phyloP scores from a whole-genome alignment of 2,888 invertebrate species.

The Cataglyphis livida region DNA sequence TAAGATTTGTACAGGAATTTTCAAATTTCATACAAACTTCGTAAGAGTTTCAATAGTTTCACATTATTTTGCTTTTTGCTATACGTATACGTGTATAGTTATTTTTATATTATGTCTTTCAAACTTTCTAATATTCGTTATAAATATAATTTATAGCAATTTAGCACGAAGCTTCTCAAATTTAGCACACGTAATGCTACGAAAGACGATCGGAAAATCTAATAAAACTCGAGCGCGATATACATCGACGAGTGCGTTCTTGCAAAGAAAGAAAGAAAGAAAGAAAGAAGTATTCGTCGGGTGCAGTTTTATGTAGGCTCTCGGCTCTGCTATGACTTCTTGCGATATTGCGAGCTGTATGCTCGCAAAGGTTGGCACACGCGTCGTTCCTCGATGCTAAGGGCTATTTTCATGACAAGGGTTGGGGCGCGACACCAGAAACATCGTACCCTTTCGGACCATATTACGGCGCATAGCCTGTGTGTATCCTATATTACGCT shows the following conservation, averaged over 20 bases:
- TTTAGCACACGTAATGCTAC: neutral
- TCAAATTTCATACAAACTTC: neutral
- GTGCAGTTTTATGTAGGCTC: conserved; percentile 35
- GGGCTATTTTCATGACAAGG: conserved; percentile 64
- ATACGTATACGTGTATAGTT: neutral
- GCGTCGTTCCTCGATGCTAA: conserved; percentile 48
- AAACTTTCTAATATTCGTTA: neutral
- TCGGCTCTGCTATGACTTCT: conserved; percentile 22
- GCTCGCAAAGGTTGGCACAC: conserved; percentile 46
- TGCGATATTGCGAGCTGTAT: conserved; percentile 35
- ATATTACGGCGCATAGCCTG: conserved; percentile 58
- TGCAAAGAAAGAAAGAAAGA: neutral
- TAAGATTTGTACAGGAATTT: neutral
- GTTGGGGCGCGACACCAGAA: conserved; percentile 56
- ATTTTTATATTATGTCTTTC: neutral
- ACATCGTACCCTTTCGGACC: conserved; percentile 58
- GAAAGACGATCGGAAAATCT: neutral
- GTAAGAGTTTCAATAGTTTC: neutral
- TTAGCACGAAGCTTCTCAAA: neutral
- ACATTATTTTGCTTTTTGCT: neutral
- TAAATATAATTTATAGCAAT: conserved; percentile 3
- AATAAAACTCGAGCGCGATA: neutral
- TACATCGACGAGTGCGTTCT: conserved; percentile 11
- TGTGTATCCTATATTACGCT: conserved; percentile 59
- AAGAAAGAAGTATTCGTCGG: conserved; percentile 9